Percentiles rank a stretch among this genome's conserved stretches.
These are phyloP conservation scores for Atta colombica DNA, from an alignment of 1,140 invertebrate species.

Conservation along the genomic window DNA sequence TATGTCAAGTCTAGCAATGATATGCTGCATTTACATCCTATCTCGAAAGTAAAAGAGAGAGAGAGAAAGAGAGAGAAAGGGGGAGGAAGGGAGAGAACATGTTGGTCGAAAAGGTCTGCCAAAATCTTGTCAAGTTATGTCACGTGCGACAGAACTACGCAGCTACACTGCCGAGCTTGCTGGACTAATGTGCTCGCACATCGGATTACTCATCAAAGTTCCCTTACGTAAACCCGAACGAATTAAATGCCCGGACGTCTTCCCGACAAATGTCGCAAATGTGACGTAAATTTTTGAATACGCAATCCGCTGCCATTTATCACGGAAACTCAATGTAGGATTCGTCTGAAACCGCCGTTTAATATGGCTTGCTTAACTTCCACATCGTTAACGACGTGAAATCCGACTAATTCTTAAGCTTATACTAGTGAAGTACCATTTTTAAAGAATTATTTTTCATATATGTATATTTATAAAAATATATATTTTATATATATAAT, in stretches of 20 bases:
- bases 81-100: not conserved
- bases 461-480: not conserved
- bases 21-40: slow-evolving; percentile 51
- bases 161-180: slow-evolving; percentile 8
- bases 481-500: not conserved
- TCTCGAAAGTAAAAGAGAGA: slow-evolving; percentile 17
- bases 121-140: slow-evolving; percentile 69
- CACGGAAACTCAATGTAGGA: slow-evolving; percentile 12
- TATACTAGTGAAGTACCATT: not conserved
- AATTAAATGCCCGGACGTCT: slow-evolving; percentile 49
- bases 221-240: slow-evolving; percentile 61
- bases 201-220: slow-evolving; percentile 41
- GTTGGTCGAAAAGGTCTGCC: slow-evolving; percentile 52
- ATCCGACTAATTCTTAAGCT: not conserved
- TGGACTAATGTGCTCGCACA: slow-evolving; percentile 26
- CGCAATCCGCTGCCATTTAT: slow-evolving; percentile 22
- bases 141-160: slow-evolving; percentile 58
- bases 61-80: slow-evolving; percentile 6
- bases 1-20: slow-evolving; percentile 41
- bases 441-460: not conserved
- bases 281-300: slow-evolving; percentile 51
- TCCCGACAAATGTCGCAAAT: slow-evolving; percentile 5
- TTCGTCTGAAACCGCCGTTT: not conserved
- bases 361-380: not conserved
- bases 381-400: not conserved